Percentiles rank a stretch among this genome's conserved stretches.
phyloP scores from a whole-genome alignment of 2,113 vertebrate species.

The Procavia capensis region DNA sequence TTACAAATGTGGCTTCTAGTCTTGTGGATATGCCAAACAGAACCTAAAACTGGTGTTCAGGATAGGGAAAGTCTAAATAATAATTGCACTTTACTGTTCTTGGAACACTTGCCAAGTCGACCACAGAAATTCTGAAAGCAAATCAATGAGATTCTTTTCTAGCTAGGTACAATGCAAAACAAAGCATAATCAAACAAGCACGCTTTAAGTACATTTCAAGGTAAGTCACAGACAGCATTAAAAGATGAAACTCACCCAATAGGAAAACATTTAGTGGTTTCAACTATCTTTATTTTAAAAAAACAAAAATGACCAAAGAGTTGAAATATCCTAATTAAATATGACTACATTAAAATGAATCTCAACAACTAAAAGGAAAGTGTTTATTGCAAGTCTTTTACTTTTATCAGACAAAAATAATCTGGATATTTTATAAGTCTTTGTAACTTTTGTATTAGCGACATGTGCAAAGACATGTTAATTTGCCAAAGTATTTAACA shows the following conservation, averaged over 20 bases:
- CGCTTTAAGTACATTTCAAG: not conserved
- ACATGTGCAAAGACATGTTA: not conserved
- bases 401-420: not conserved
- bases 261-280: not conserved
- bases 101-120: not conserved
- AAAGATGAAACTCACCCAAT: not conserved
- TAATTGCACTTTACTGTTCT: not conserved
- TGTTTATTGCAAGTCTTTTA: not conserved
- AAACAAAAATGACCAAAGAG: conserved; percentile 4
- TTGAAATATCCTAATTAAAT: conserved; percentile 14
- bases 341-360: conserved; percentile 31
- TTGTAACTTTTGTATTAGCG: conserved; percentile 12
- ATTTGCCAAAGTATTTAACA: not conserved
- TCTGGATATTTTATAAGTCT: not conserved
- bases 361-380: not conserved
- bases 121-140: not conserved
- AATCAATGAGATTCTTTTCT: not conserved
- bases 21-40: not conserved
- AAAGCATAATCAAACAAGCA: conserved; percentile 26
- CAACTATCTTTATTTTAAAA: not conserved
- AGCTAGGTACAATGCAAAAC: not conserved
- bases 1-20: not conserved
- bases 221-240: not conserved
- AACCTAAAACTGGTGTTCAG: not conserved
- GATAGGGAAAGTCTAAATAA: not conserved